Percentiles rank a stretch among this genome's conserved stretches.
These are phyloP conservation scores for Felis catus DNA, from an alignment of 2,113 vertebrate genomes.

Conservation along the genomic window F.catus_Fca126_mat1.0 CM031416.1:35241001-35241500, in stretches of 20 bases:
- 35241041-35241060: background rate
- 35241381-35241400: background rate
- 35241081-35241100: background rate
- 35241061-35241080: background rate
- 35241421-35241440: background rate
- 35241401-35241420: background rate
- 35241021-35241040: rapidly evolving
- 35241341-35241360: background rate
- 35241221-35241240: too few relatives aligned
- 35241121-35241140: background rate
- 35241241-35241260: background rate
- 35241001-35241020: background rate
- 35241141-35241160: background rate
- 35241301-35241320: background rate
- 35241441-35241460: background rate
- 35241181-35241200: background rate
- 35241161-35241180: rapidly evolving
- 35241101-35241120: background rate
- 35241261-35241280: background rate
- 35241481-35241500: background rate
- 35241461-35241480: background rate
- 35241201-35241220: background rate
- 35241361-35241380: background rate
- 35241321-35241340: background rate
- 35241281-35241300: background rate